Evolutionary conservation across 2,797 vertebrate species (phyloP), one percentile per base, ranked within the genome.

Genomic region (Periparus ater): DNA sequence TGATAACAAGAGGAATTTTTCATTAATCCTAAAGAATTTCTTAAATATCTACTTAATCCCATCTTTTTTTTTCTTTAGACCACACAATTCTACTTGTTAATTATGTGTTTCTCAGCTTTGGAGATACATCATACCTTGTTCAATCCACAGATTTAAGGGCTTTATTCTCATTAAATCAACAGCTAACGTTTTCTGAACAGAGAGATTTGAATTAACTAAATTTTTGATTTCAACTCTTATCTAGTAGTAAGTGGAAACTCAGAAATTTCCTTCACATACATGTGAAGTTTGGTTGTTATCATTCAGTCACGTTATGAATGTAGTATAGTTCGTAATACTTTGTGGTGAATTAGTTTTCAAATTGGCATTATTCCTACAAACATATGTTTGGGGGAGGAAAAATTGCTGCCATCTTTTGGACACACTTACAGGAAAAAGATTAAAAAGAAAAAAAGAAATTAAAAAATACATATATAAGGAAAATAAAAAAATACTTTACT

Each of bases 351-450:
- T 6, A 73, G 4, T 44, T 42, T 84, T 78, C 10, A 54, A 74
- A 88, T 72, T 54, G 3, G 21, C 7, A 45, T 22, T 1, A 0
- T 50, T 84, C 15, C 48, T 63, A 40, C 2, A 81, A 20, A 25
- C 26, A 38, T 21, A 47, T 27, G 0, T 42, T 55, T n/a, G 11
- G 30, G 26, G 4, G 6, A 7, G 6, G 4, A 47, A 54, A 67
- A 88, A 84, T 62, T 93, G 18, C 30, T 95, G 70, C 27, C 47
- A 66, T 81, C 48, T 76, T 93, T 94, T 88, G 70, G 54, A 77
- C 38, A 13, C 1, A 54, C 5, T 68, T 5, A 54, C 12, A 0
- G 5, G 2, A 19, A 20, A 25, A 17, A 17, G 15, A 8, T 17
- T 19, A 6, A 2, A 8, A 17, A 12, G 9, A 47, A 30, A 9